A percentile compares a stretch with the other conserved stretches of the same genome.
These are phyloP conservation scores for Achlya flavicornis DNA, from an alignment of 2,888 invertebrate genomes.

Conservation along the genomic window DNA sequence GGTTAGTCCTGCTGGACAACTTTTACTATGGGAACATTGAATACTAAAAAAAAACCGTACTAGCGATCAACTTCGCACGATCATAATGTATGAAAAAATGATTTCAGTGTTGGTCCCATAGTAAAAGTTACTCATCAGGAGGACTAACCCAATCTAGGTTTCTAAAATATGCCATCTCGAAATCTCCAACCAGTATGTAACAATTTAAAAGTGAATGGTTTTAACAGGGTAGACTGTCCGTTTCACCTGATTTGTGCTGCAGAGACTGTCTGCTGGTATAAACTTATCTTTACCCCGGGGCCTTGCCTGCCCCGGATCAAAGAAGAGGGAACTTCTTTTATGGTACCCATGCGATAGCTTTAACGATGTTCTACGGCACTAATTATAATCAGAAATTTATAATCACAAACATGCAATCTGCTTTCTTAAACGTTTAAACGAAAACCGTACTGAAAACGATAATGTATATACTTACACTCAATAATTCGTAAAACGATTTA, in stretches of 20 bases:
- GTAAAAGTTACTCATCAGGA: no score
- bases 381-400: conserved; percentile 6
- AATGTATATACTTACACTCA: neutral
- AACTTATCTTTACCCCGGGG: conserved; percentile 47
- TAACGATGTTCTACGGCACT: conserved; percentile 14
- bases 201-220: conserved; percentile 21
- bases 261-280: conserved; percentile 39
- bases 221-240: conserved; percentile 43
- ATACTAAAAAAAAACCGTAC: no score
- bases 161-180: no score
- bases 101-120: no score
- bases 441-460: neutral
- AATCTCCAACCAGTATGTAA: no score
- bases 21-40: neutral
- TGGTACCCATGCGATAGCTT: conserved; percentile 19
- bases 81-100: no score
- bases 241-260: no score
- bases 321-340: conserved; percentile 33
- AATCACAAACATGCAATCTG: neutral
- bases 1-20: no score
- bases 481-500: no score
- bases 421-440: neutral
- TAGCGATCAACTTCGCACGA: no score
- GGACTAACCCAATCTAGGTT: no score
- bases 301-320: conserved; percentile 40